Evolutionary conservation across 2,888 invertebrate species (phyloP).

Genomic region (Meliscaeva auricollis): DNA sequence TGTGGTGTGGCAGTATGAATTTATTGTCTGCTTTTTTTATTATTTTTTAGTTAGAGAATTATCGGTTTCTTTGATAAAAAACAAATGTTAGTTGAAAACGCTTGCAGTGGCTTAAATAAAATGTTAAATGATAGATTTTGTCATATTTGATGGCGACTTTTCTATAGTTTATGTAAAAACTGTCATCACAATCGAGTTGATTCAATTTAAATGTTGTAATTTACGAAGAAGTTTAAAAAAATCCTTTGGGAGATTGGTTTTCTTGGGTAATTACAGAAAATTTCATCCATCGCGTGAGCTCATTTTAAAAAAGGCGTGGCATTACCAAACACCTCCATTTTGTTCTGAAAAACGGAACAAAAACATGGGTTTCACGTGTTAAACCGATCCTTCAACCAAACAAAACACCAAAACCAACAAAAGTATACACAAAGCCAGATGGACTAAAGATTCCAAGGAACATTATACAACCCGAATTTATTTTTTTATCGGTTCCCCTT

Average conservation of each 20-base stretch:
- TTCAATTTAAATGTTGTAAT: background rate
- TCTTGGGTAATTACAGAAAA: too few species aligned
- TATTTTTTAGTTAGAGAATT: background rate
- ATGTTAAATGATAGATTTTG: background rate
- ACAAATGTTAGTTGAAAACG: background rate
- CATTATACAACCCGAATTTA: conserved; percentile 16
- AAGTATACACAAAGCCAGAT: conserved; percentile 39
- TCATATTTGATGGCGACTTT: background rate
- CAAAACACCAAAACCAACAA: background rate
- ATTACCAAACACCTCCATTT: conserved; percentile 23
- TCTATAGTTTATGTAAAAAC: background rate
- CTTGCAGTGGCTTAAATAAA: background rate
- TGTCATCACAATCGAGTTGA: conserved; percentile 43
- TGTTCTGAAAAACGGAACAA: background rate
- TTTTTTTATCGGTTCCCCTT: conserved; percentile 24
- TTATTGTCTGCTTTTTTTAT: conserved; percentile 20
- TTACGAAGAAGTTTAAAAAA: background rate
- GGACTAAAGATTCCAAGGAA: conserved; percentile 19
- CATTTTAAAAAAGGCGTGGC: conserved; percentile 29
- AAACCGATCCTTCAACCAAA: background rate
- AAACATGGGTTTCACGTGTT: background rate
- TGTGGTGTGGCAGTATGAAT: conserved; percentile 24
- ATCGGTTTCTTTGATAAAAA: conserved; percentile 10
- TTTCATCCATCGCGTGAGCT: too few species aligned
- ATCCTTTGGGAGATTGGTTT: background rate